These are phyloP conservation scores for Rhinoraja longicauda DNA, from an alignment of 2,797 vertebrate genomes.

Conservation along the genomic window DNA sequence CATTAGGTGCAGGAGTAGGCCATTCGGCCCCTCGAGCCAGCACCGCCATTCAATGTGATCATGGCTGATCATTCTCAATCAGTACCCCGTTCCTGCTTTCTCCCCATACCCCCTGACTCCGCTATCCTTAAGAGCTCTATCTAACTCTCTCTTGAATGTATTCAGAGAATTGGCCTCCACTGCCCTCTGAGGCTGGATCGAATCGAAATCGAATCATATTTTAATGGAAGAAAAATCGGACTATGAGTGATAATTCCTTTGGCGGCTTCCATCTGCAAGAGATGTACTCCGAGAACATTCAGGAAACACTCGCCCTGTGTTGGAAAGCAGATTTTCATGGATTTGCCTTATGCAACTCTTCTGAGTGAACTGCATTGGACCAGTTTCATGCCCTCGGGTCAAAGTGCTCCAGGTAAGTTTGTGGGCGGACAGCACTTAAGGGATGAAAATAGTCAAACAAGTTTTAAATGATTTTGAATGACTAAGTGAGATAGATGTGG, in stretches of 20 bases:
- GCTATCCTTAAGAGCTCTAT: too few relatives aligned
- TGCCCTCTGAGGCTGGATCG: too few relatives aligned
- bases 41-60: too few relatives aligned
- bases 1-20: too few relatives aligned
- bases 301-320: neutral
- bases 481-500: neutral
- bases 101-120: too few relatives aligned
- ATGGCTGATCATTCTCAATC: too few relatives aligned
- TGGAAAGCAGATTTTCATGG: neutral
- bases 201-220: neutral
- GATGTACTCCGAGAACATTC: too few relatives aligned
- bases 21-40: too few relatives aligned
- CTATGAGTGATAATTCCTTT: neutral
- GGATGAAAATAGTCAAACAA: neutral
- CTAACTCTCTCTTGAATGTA: too few relatives aligned
- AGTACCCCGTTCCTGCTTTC: too few relatives aligned
- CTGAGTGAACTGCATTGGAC: too few relatives aligned
- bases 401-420: neutral
- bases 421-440: neutral
- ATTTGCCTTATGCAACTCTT: neutral
- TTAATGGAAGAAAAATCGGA: neutral
- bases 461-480: neutral
- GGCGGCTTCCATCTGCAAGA: neutral
- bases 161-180: too few relatives aligned
- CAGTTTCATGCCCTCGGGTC: neutral